These are phyloP conservation scores for Pantelozetes paolii DNA, from an alignment of 2,888 invertebrate genomes.

Conservation along the genomic window DNA sequence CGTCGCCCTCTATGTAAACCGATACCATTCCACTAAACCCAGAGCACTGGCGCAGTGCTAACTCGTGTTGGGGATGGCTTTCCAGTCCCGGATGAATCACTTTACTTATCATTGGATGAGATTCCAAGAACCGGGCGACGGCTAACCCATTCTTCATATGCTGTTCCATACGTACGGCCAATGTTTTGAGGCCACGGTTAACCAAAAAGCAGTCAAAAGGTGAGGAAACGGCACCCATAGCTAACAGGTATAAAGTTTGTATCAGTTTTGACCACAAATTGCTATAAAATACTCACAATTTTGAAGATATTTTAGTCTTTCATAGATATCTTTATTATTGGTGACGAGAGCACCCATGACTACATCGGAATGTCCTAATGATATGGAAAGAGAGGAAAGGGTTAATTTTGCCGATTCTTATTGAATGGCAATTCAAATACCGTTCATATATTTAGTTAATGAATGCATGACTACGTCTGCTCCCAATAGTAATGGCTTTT, in stretches of 20 bases:
- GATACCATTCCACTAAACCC: constrained; percentile 90
- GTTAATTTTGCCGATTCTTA: no score
- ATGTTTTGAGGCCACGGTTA: constrained; percentile 86
- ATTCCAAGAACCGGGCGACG: constrained; percentile 75
- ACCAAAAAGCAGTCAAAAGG: constrained; percentile 95
- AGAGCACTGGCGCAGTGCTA: constrained; percentile 72
- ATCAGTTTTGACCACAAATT: neutral
- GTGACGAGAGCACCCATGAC: constrained; percentile 86
- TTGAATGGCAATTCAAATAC: neutral
- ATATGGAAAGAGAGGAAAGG: no score
- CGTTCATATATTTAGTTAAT: constrained; percentile 91
- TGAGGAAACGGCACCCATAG: constrained; percentile 87
- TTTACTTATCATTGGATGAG: constrained; percentile 70
- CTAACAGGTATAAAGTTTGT: constrained; percentile 55
- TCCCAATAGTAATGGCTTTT: constrained; percentile 79
- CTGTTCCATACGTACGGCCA: constrained; percentile 82
- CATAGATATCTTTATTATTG: constrained; percentile 66
- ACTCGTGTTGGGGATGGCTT: constrained; percentile 77
- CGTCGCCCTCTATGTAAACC: constrained; percentile 65
- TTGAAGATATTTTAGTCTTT: constrained; percentile 74
- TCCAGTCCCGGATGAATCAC: constrained; percentile 67
- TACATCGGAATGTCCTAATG: constrained; percentile 86
- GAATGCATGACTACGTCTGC: constrained; percentile 89
- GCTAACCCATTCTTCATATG: constrained; percentile 73
- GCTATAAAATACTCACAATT: constrained; percentile 55